Evolutionary conservation across 1,140 invertebrate genomes (phyloP).

Genomic region (Notospermus geniculatus): DNA sequence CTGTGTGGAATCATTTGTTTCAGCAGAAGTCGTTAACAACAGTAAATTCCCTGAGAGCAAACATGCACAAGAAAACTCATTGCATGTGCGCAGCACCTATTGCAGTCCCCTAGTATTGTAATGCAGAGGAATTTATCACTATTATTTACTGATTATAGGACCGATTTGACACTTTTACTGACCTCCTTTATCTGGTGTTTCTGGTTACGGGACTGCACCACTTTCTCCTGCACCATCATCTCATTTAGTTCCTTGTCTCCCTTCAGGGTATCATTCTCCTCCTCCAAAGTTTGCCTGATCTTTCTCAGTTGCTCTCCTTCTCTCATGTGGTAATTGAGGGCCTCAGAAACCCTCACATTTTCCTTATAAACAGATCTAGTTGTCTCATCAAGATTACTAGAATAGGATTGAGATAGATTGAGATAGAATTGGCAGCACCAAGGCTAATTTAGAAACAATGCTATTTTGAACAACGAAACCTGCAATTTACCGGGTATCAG

Average conservation of each 20-base stretch:
- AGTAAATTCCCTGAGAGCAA: no score
- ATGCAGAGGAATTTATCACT: no score
- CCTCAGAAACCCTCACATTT: slow-evolving; percentile 51
- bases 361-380: slow-evolving; percentile 56
- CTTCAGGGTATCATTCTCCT: slow-evolving; percentile 41
- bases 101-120: no score
- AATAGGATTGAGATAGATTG: no score
- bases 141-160: not conserved
- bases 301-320: slow-evolving; percentile 50
- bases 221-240: slow-evolving; percentile 50
- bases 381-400: slow-evolving; percentile 54
- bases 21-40: no score
- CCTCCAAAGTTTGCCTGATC: slow-evolving; percentile 33
- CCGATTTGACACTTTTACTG: slow-evolving; percentile 2
- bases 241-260: slow-evolving; percentile 49
- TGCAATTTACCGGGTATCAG: no score
- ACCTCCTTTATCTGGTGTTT: slow-evolving; percentile 50
- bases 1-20: no score
- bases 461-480: no score
- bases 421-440: no score
- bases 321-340: slow-evolving; percentile 50
- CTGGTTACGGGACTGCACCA: slow-evolving; percentile 42
- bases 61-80: no score
- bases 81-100: no score
- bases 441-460: no score